Percentiles rank a stretch among this genome's conserved stretches.
Evolutionary conservation across 2,113 vertebrate genomes (phyloP).

Genomic region (Lethenteron camtschaticum): DNA sequence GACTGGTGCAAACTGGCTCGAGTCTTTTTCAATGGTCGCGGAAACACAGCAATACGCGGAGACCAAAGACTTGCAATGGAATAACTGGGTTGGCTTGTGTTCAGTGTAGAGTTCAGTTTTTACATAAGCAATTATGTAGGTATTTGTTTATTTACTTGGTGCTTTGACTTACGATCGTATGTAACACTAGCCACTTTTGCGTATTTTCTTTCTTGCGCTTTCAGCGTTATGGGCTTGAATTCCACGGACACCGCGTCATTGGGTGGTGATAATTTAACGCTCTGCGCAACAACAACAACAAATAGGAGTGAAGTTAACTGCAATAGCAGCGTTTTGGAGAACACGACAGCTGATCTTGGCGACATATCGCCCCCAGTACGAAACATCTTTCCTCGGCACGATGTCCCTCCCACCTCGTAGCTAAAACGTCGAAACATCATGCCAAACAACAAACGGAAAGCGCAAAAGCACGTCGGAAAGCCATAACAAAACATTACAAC

Average conservation of each 20-base stretch:
- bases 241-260: slow-evolving; percentile 75
- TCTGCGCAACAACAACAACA: slow-evolving; percentile 27
- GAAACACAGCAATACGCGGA: no score
- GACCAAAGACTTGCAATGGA: no score
- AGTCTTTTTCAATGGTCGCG: no score
- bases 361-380: no score
- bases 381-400: no score
- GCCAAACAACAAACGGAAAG: slow-evolving; percentile 4
- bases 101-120: no score
- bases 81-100: no score
- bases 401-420: slow-evolving; percentile 3
- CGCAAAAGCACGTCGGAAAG: background rate
- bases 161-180: slow-evolving; percentile 64
- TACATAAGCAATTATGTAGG: no score
- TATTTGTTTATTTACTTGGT: no score
- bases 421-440: background rate
- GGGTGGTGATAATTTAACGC: slow-evolving; percentile 70
- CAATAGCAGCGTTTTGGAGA: no score
- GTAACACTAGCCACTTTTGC: slow-evolving; percentile 95
- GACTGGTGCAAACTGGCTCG: no score
- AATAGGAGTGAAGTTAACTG: background rate
- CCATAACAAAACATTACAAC: slow-evolving; percentile 6
- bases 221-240: slow-evolving; percentile 79
- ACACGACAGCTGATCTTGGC: no score
- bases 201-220: slow-evolving; percentile 83